Percentiles rank a stretch among this genome's conserved stretches.
Evolutionary conservation across 2,888 invertebrate genomes (phyloP).

Genomic region (Willowsia nigromaculata): DNA sequence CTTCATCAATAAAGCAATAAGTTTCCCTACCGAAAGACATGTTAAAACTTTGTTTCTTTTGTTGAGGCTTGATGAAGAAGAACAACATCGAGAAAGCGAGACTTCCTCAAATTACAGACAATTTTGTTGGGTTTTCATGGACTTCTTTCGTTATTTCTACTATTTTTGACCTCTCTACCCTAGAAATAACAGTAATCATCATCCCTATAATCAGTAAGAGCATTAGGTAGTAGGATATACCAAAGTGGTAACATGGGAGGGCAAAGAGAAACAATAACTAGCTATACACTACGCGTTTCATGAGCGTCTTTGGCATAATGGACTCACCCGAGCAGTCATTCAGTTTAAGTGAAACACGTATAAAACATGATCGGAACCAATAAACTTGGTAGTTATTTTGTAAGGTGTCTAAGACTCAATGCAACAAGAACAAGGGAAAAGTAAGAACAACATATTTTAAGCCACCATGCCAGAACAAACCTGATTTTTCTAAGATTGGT

Average conservation of each 20-base stretch:
- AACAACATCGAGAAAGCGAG: background rate
- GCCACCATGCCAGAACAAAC: too few relatives aligned
- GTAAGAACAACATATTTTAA: background rate
- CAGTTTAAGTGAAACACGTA: background rate
- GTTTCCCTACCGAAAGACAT: background rate
- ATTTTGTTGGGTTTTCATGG: conserved; percentile 45
- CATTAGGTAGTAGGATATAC: background rate
- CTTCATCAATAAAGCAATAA: background rate
- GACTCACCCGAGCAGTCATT: conserved; percentile 8
- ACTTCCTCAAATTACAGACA: conserved; percentile 39
- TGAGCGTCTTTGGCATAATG: background rate
- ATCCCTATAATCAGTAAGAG: background rate
- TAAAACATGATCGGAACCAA: background rate
- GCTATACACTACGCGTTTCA: background rate
- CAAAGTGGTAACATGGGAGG: background rate
- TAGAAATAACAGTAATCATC: conserved; percentile 31
- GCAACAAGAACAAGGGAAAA: conserved; percentile 11
- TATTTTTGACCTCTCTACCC: background rate
- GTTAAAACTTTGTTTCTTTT: background rate
- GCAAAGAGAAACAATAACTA: background rate
- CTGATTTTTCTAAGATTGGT: too few relatives aligned
- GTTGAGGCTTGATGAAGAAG: background rate
- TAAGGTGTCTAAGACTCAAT: background rate
- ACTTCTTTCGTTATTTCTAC: background rate
- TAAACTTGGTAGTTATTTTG: background rate